Evolutionary conservation across 2,797 vertebrate species (phyloP).

Genomic region (Pteronotus mesoamericanus): DNA sequence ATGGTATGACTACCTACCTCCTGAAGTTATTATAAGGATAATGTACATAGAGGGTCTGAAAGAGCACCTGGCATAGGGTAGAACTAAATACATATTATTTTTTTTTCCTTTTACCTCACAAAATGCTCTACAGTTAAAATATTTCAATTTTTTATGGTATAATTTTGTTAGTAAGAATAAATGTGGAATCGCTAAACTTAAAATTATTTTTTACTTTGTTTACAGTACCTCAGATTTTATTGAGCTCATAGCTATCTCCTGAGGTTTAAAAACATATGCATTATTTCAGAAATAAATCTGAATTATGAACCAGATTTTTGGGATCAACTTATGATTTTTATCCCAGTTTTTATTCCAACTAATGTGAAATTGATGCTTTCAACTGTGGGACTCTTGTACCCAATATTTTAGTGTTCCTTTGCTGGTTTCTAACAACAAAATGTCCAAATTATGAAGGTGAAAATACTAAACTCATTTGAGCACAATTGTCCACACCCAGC

Average conservation of each 20-base stretch:
- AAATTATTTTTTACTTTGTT: neutral
- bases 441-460: neutral
- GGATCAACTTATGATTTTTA: neutral
- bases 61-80: neutral
- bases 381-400: neutral
- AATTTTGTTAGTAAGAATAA: neutral
- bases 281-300: neutral
- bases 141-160: neutral
- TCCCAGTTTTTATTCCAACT: neutral
- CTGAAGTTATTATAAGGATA: neutral
- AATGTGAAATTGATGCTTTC: neutral
- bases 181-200: neutral
- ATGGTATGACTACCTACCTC: neutral
- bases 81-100: neutral
- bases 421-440: constrained; percentile 15
- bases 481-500: neutral
- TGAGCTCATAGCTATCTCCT: neutral
- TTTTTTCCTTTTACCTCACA: neutral
- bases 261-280: neutral
- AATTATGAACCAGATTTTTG: neutral
- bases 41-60: neutral
- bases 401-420: neutral
- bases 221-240: neutral
- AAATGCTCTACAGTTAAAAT: neutral
- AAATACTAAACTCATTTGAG: neutral